Percentiles rank a stretch among this genome's conserved stretches.
Conservation (phyloP, 2,888 invertebrate species). For the Odontocolon sp. region DNA sequence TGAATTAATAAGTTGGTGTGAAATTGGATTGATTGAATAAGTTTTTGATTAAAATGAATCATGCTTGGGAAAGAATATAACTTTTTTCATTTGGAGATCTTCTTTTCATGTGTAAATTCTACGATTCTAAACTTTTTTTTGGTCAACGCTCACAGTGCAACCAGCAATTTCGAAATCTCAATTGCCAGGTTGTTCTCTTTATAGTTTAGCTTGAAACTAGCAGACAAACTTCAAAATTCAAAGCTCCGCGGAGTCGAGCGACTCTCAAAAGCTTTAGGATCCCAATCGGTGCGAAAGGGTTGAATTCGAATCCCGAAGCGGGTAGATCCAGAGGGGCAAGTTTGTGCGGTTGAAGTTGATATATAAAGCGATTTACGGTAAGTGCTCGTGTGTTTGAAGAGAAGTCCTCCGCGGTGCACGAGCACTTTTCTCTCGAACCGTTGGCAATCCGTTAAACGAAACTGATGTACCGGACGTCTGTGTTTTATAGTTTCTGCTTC, state of each 20-base stretch:
- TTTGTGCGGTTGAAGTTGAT: slow-evolving; percentile 32
- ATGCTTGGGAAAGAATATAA: neutral
- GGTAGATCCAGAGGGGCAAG: neutral
- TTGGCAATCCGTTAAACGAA: slow-evolving; percentile 15
- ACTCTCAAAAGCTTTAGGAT: neutral
- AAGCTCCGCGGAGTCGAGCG: neutral
- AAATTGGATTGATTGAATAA: neutral
- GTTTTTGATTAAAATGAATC: neutral
- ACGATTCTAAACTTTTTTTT: too few species aligned
- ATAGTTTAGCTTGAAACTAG: neutral
- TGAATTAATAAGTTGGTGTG: neutral
- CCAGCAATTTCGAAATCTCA: too few species aligned
- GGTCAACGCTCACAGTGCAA: too few species aligned
- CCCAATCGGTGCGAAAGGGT: neutral
- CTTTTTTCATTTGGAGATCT: too few species aligned
- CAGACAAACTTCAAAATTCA: neutral
- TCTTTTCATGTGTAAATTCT: too few species aligned
- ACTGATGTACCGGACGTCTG: neutral
- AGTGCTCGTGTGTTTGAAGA: neutral
- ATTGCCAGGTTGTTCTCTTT: neutral
- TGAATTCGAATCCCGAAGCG: neutral
- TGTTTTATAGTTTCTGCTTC: slow-evolving; percentile 6
- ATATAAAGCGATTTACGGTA: slow-evolving; percentile 31
- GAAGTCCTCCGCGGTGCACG: neutral
- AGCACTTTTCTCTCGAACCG: neutral